Evolutionary conservation across 1,140 invertebrate genomes (phyloP), one percentile per base, ranked within the genome.

Genomic region (Leptopilina boulardi): DNA sequence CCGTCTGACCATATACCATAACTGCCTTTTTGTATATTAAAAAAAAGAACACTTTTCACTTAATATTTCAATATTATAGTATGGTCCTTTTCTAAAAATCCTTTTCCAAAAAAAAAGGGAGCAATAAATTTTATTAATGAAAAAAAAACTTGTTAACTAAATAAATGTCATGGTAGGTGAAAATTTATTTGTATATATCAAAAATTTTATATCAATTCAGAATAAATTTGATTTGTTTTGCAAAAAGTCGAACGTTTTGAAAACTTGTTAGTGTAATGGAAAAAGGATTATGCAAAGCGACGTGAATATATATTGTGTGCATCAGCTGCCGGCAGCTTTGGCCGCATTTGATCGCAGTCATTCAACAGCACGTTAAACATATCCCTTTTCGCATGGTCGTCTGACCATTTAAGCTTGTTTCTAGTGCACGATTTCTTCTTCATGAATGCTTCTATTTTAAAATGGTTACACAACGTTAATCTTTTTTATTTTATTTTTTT

Each of bases 191-290:
- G 56, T 26, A 34, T 66, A 2, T 10, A 66, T n/a, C 23, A 66
- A 3, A n/a, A 66, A 34, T 66, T n/a, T n/a, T n/a, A n/a, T n/a
- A n/a, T n/a, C 3, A 0, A 23, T 66, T 66, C 21, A 13, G 59
- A n/a, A 5, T 26, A 15, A n/a, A 66, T 66, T 66, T 30, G 59
- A 66, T 66, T 66, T 66, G 23, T 66, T 66, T 5, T 66, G 23
- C 26, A 13, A 66, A 30, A 66, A 66, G 59, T 30, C 23, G 26
- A 66, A 66, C 23, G 26, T 66, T 66, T 34, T n/a, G 59, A 66
- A 66, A 66, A 66, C 59, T 66, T 66, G 59, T 66, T 66, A 66
- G 59, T 66, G 59, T 66, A 66, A 66, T 66, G 59, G 59, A 30
- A 66, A 66, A 66, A 66, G 59, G 59, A 66, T 66, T 66, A 30